A percentile compares a stretch with the other conserved stretches of the same genome.
These are phyloP conservation scores for Acipenser transmontanus DNA, from an alignment of 2,797 vertebrate species.

Conservation along the genomic window DNA sequence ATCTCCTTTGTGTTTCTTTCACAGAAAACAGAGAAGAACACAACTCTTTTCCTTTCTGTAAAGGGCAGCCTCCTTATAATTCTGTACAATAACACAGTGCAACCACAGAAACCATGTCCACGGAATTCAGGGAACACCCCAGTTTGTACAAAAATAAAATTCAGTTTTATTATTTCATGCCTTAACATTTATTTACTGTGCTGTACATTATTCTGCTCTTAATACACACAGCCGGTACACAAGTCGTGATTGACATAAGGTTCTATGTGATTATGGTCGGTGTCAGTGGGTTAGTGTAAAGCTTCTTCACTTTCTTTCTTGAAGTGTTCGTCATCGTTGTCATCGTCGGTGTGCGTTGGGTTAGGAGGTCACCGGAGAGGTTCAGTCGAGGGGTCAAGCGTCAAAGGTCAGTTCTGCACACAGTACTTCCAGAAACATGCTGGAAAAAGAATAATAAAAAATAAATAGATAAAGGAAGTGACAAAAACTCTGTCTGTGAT, in stretches of 20 bases:
- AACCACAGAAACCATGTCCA: too few species aligned
- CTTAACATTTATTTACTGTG: too few species aligned
- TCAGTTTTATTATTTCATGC: too few species aligned
- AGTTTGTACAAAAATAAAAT: too few species aligned
- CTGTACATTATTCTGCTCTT: constrained; percentile 13
- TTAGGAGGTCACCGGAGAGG: background rate
- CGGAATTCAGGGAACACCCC: too few species aligned
- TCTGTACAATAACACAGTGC: too few species aligned
- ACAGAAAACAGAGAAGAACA: too few species aligned
- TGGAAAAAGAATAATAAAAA: constrained; percentile 23
- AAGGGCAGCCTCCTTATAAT: too few species aligned
- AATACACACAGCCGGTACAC: constrained; percentile 35
- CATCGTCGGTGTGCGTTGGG: constrained; percentile 22
- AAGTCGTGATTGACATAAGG: constrained; percentile 34
- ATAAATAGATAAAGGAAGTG: constrained; percentile 8
- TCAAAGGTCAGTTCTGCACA: constrained; percentile 50
- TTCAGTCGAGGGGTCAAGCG: background rate
- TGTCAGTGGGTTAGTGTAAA: constrained; percentile 48
- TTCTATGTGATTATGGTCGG: constrained; percentile 26
- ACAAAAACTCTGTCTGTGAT: background rate
- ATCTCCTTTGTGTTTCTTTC: too few species aligned
- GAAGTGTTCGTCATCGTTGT: constrained; percentile 32
- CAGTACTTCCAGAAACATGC: constrained; percentile 65
- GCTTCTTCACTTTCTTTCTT: constrained; percentile 10
- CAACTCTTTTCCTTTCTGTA: too few species aligned